Evolutionary conservation across 2,888 invertebrate genomes (phyloP).

Genomic region (Megastigmus dorsalis): DNA sequence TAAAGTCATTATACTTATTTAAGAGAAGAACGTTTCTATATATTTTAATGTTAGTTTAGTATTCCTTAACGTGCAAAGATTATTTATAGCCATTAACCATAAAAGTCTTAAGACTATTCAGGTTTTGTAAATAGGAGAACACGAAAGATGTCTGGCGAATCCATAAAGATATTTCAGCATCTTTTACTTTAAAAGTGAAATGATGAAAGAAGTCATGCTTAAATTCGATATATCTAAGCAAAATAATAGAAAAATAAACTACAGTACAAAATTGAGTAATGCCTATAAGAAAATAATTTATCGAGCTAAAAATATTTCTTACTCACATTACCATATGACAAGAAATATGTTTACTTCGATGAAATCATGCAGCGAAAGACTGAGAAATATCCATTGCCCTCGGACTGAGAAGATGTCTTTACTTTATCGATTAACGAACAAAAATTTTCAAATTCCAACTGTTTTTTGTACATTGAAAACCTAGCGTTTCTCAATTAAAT

Average conservation of each 20-base stretch:
- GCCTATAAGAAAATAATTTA: constrained; percentile 22
- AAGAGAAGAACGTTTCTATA: neutral
- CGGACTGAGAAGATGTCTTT: neutral
- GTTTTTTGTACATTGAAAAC: neutral
- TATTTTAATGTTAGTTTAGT: constrained; percentile 2
- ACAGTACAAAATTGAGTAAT: neutral
- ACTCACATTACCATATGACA: neutral
- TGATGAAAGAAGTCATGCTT: constrained; percentile 11
- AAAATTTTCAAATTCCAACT: neutral
- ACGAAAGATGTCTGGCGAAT: constrained; percentile 8
- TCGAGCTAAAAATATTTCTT: constrained; percentile 24
- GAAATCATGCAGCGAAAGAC: constrained; percentile 22
- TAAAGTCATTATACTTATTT: neutral
- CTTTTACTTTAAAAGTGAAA: neutral
- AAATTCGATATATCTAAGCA: constrained; percentile 12
- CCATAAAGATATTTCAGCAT: constrained; percentile 12
- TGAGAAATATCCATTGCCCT: constrained; percentile 11
- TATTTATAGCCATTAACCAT: no score
- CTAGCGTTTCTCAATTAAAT: no score
- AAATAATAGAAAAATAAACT: constrained; percentile 9
- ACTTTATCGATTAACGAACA: neutral
- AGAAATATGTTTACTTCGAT: constrained; percentile 20
- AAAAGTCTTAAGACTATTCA: no score
- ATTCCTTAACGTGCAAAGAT: constrained; percentile 6
- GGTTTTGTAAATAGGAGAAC: no score